A percentile compares a stretch with the other conserved stretches of the same genome.
phyloP scores from a whole-genome alignment of 2,888 invertebrate genomes.

The Melanchra persicariae region DNA sequence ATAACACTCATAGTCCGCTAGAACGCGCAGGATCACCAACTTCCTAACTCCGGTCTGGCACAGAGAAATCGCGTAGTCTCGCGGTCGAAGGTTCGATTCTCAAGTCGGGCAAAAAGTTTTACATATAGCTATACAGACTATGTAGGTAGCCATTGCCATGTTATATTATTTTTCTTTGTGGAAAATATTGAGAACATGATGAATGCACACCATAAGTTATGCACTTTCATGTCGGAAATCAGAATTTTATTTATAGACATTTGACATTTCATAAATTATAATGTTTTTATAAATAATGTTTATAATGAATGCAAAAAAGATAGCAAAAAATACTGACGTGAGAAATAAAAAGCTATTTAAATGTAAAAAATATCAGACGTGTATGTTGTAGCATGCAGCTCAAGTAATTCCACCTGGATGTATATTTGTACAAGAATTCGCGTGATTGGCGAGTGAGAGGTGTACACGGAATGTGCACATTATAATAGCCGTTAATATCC shows the following conservation, averaged over 20 bases:
- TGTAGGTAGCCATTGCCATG: too few relatives aligned
- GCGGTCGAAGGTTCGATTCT: too few relatives aligned
- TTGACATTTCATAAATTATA: slow-evolving; percentile 6
- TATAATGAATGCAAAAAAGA: slow-evolving; percentile 3
- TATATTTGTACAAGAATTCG: slow-evolving; percentile 22
- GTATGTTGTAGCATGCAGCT: background rate
- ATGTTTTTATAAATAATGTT: background rate
- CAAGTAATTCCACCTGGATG: background rate
- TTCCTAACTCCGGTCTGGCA: too few relatives aligned
- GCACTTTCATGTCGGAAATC: background rate
- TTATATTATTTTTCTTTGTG: background rate
- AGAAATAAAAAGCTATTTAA: slow-evolving; percentile 8
- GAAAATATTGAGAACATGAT: background rate
- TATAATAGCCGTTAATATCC: slow-evolving; percentile 40
- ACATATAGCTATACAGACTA: too few relatives aligned
- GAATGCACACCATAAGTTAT: background rate
- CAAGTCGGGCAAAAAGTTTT: too few relatives aligned
- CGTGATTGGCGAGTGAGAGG: slow-evolving; percentile 14
- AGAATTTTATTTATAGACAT: slow-evolving; percentile 4
- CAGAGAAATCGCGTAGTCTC: too few relatives aligned
- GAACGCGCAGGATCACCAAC: too few relatives aligned
- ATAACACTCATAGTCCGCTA: too few relatives aligned
- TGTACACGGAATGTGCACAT: slow-evolving; percentile 33
- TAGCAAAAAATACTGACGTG: background rate
- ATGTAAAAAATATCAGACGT: slow-evolving; percentile 8